Evolutionary conservation across 92 coral and sea anemone species (phyloP), one percentile per base, ranked within the genome.

Genomic region (Desmophyllum pertusum): DNA sequence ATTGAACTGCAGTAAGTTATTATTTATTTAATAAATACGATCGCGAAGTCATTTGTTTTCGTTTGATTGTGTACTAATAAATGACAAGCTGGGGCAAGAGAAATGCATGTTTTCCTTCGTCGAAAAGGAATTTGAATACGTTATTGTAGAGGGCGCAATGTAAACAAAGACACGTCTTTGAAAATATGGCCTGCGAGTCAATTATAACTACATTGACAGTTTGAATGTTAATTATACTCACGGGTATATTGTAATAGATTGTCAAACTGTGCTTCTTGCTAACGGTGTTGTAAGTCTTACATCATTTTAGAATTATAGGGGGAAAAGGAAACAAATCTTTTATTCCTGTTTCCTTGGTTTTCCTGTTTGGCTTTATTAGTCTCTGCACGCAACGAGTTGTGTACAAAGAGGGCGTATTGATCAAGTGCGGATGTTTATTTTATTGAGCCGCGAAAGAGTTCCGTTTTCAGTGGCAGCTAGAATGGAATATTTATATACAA

Each of bases 341-440:
- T 27, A 29, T 40, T 14, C 17, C 19, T 11, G 50, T 35, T n/a
- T n/a, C 79, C 45, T 53, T 23, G 23, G 80, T 13, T 35, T 46
- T 57, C 42, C 17, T 4, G n/a, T 18, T 55, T 10, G 68, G 4
- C 69, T 17, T 13, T 31, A 31, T 75, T 33, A 35, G 21, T n/a
- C n/a, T 76, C 17, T 7, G 30, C 69, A 10, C 50, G 35, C 5
- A 55, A 55, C 57, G 57, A 39, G 1, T 18, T 61, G 50, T 45
- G 63, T 64, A 37, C 61, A 30, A 41, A 8, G 21, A 63, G 70
- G 39, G 59, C 10, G 69, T 59, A 5, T 59, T 41, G 21, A 18
- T n/a, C n/a, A n/a, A n/a, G 11, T 63, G 83, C 84, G 84, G 76
- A 67, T 80, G 84, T 79, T 79, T 66, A 36, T 66, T 9, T 67